These are phyloP conservation scores for Pteruthius melanotis DNA, from an alignment of 2,113 vertebrate genomes.

Conservation along the genomic window DNA sequence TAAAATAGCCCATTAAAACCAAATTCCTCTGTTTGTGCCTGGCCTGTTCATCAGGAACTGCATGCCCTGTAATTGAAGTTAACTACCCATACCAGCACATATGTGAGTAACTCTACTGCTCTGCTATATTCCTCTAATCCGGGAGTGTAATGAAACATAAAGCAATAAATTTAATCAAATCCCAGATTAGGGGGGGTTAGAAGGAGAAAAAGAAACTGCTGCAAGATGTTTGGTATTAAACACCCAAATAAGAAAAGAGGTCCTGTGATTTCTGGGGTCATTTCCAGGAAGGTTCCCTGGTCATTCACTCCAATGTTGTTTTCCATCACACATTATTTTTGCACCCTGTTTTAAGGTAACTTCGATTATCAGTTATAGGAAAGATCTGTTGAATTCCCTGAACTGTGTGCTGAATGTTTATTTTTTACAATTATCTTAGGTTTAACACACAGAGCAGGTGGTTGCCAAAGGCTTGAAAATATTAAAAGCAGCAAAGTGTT, in stretches of 20 bases:
- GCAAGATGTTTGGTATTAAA: not conserved
- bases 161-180: not conserved
- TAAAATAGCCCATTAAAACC: not conserved
- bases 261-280: not conserved
- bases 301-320: not conserved
- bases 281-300: not conserved
- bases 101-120: not conserved
- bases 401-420: not conserved
- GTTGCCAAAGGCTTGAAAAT: conserved; percentile 17
- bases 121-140: not conserved
- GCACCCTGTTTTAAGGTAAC: not conserved
- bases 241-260: fast-evolving
- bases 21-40: not conserved
- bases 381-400: not conserved
- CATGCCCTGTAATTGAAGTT: not conserved
- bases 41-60: not conserved
- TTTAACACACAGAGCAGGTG: not conserved
- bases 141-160: not conserved
- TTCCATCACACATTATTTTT: not conserved
- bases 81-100: not conserved
- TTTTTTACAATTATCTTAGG: not conserved
- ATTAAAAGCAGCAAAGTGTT: not conserved
- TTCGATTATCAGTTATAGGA: not conserved
- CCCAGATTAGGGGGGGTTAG: not conserved
- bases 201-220: not conserved